Conservation (phyloP, 2,113 vertebrate species). For the Alexandromys fortis region DNA sequence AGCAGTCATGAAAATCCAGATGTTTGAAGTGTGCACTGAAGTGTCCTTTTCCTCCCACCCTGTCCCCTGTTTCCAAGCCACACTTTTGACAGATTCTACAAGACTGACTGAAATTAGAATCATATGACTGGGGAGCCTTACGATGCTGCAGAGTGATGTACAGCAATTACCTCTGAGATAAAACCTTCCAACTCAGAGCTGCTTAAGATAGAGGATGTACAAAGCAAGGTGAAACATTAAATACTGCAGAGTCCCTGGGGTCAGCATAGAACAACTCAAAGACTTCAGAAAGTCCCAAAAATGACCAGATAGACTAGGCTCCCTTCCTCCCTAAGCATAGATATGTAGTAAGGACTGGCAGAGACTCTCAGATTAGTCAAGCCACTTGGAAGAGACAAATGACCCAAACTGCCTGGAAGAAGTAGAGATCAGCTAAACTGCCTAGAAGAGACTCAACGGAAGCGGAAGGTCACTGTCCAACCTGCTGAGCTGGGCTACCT, state of each 20-base stretch:
- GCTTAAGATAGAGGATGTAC: background rate
- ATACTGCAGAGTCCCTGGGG: background rate
- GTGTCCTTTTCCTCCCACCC: background rate
- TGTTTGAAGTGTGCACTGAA: background rate
- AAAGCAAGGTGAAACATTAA: background rate
- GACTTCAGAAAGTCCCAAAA: background rate
- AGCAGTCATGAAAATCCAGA: slow-evolving; percentile 35
- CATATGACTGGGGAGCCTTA: background rate
- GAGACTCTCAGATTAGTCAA: background rate
- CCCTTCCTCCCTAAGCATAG: background rate
- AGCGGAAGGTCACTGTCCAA: background rate
- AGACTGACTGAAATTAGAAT: background rate
- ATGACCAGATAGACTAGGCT: background rate
- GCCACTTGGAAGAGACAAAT: background rate
- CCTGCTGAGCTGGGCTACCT: background rate
- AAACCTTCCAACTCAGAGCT: background rate
- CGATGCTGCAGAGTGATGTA: background rate
- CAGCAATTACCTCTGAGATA: background rate
- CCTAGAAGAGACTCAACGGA: background rate
- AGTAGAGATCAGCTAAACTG: background rate
- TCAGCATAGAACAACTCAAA: background rate
- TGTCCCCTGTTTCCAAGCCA: background rate
- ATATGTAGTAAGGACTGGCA: background rate
- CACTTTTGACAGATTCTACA: background rate
- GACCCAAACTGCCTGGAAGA: background rate